A percentile compares a stretch with the other conserved stretches of the same genome.
These are phyloP conservation scores for Drosophila limbata DNA, from an alignment of 2,888 invertebrate genomes.

Conservation along the genomic window DNA sequence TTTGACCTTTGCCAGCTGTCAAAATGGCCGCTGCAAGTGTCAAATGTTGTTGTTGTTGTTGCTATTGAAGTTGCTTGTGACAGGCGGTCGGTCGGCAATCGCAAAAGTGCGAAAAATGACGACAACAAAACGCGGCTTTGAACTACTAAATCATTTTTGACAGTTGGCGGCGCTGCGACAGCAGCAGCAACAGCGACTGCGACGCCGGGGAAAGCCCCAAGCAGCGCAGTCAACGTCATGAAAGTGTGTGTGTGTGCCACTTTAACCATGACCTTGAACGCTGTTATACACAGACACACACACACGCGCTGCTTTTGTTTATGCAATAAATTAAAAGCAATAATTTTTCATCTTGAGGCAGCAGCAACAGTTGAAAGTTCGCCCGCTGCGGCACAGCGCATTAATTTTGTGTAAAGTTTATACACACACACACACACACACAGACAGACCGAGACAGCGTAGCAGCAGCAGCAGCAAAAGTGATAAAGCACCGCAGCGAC, in stretches of 20 bases:
- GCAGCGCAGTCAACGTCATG: slow-evolving; percentile 60
- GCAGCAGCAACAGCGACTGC: slow-evolving; percentile 54
- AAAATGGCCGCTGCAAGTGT: slow-evolving; percentile 74
- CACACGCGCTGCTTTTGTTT: slow-evolving; percentile 70
- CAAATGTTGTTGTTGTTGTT: slow-evolving; percentile 43
- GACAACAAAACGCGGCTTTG: slow-evolving; percentile 79
- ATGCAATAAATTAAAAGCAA: slow-evolving; percentile 84
- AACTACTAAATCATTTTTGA: slow-evolving; percentile 82
- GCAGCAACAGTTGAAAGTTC: slow-evolving; percentile 81
- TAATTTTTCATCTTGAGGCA: slow-evolving; percentile 84
- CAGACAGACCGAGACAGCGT: not conserved
- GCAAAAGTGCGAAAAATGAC: slow-evolving; percentile 63
- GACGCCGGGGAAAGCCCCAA: slow-evolving; percentile 78
- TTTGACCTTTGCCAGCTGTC: slow-evolving; percentile 79
- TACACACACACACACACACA: slow-evolving; percentile 54
- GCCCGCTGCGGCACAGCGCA: slow-evolving; percentile 79
- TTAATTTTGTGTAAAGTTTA: slow-evolving; percentile 79
- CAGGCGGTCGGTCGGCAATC: slow-evolving; percentile 54
- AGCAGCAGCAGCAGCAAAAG: slow-evolving; percentile 54
- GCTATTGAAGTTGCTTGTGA: slow-evolving; percentile 62
- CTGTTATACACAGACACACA: slow-evolving; percentile 54
- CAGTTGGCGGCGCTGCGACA: slow-evolving; percentile 70
- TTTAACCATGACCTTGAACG: slow-evolving; percentile 80
- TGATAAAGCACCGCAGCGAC: slow-evolving; percentile 79
- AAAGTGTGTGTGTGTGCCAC: slow-evolving; percentile 46